Conservation (phyloP, 92 coral and sea anemone species). For the Epizoanthus stellaris region DNA sequence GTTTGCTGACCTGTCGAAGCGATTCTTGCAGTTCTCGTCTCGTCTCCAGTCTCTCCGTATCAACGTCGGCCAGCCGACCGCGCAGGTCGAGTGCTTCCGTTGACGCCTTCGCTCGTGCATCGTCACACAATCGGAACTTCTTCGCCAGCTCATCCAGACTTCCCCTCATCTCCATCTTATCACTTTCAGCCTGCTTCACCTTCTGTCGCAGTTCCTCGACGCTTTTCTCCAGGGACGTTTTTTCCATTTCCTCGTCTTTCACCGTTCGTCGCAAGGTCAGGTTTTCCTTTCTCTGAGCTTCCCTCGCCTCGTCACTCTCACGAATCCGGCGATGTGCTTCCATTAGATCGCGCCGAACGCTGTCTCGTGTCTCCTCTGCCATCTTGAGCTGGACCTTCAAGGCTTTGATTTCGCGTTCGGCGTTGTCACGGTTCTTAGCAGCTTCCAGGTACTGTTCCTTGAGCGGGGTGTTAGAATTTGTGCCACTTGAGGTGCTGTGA, state of each 20-base stretch:
- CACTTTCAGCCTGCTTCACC: conserved; percentile 78
- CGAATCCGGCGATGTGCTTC: conserved; percentile 81
- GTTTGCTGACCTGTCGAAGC: conserved; percentile 59
- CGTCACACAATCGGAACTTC: conserved; percentile 76
- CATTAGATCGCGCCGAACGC: conserved; percentile 77
- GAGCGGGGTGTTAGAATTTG: conserved; percentile 1
- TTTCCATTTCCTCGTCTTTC: conserved; percentile 82
- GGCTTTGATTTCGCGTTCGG: conserved; percentile 84
- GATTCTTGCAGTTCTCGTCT: conserved; percentile 84
- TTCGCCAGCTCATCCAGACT: conserved; percentile 69
- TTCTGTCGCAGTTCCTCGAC: conserved; percentile 75
- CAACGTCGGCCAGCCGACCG: conserved; percentile 65
- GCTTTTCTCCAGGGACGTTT: conserved; percentile 67
- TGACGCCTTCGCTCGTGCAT: conserved; percentile 62
- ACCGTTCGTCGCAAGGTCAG: conserved; percentile 60
- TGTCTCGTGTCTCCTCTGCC: conserved; percentile 91
- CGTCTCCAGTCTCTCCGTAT: conserved; percentile 78
- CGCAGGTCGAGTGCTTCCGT: conserved; percentile 80
- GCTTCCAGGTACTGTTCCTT: conserved; percentile 80
- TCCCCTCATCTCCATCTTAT: conserved; percentile 67
- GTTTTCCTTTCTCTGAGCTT: conserved; percentile 77
- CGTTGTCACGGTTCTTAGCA: conserved; percentile 75
- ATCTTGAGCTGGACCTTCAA: conserved; percentile 81
- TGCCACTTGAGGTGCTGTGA: conserved; percentile 2
- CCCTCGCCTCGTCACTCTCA: conserved; percentile 76